Percentiles rank a stretch among this genome's conserved stretches.
Conservation (phyloP, 2,113 vertebrate species). For the Hippocampus zosterae region DNA sequence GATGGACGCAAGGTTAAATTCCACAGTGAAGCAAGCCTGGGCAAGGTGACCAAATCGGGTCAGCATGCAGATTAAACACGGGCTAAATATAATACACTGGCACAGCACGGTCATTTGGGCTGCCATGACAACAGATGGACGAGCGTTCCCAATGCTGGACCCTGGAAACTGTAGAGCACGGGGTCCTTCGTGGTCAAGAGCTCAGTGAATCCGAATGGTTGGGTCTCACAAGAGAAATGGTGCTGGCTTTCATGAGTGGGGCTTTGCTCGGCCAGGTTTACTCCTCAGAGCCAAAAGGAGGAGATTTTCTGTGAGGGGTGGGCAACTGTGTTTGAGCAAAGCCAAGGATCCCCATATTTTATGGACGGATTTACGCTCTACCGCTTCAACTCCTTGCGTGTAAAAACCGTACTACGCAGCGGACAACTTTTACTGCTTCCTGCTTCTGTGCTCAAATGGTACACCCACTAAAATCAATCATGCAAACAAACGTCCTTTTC, state of each 20-base stretch:
- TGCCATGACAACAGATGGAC: conserved; percentile 71
- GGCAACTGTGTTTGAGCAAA: conserved; percentile 7
- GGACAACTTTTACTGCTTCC: neutral
- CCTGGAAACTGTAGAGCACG: conserved; percentile 30
- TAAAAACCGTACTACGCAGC: neutral
- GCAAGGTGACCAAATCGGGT: conserved; percentile 63
- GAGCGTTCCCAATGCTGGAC: conserved; percentile 45
- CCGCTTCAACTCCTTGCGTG: neutral
- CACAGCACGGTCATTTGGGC: conserved; percentile 50
- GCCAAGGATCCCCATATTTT: neutral
- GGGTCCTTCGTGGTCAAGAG: conserved; percentile 50
- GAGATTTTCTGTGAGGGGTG: conserved; percentile 26
- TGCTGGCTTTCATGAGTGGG: conserved; percentile 49
- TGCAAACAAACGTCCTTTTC: neutral
- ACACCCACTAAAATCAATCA: conserved; percentile 3
- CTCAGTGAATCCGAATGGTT: conserved; percentile 54
- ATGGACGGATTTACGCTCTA: conserved; percentile 4
- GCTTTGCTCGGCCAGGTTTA: conserved; percentile 37
- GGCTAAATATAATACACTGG: conserved; percentile 70
- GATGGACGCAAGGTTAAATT: conserved; percentile 47
- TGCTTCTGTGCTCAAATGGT: neutral
- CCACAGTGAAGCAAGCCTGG: conserved; percentile 31
- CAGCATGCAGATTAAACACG: conserved; percentile 63
- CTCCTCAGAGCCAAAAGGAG: conserved; percentile 26
- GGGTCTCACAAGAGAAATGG: conserved; percentile 49